A percentile compares a stretch with the other conserved stretches of the same genome.
These are phyloP conservation scores for Choloepus hoffmanni DNA, from an alignment of 2,113 vertebrate genomes.

Conservation along the genomic window DNA sequence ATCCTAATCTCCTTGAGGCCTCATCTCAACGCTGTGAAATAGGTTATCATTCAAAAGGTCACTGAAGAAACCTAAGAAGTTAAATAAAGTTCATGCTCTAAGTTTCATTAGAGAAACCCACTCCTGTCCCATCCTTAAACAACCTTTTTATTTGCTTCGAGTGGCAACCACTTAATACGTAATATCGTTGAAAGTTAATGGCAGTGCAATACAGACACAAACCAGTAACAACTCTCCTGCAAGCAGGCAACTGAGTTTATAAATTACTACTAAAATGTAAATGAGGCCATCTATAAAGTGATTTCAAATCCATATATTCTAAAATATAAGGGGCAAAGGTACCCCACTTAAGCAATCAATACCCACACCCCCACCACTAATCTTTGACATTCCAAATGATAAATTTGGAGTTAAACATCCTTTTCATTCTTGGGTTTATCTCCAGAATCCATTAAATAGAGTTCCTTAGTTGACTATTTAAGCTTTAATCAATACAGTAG, in stretches of 20 bases:
- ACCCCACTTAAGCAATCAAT: background rate
- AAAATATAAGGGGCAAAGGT: background rate
- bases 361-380: background rate
- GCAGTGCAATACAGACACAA: background rate
- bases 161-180: background rate
- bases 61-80: background rate
- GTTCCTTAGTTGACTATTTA: background rate
- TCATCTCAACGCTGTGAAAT: background rate
- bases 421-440: background rate
- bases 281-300: background rate
- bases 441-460: background rate
- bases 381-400: background rate
- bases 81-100: background rate
- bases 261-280: background rate
- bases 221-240: background rate
- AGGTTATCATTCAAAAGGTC: background rate
- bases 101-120: background rate
- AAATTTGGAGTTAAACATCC: background rate
- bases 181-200: background rate
- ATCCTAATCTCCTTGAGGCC: background rate
- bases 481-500: background rate
- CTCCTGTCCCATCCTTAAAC: background rate
- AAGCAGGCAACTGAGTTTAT: background rate
- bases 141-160: background rate
- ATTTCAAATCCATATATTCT: background rate